Conservation (phyloP, 2,797 vertebrate genomes). For the Ataeniobius toweri region DNA sequence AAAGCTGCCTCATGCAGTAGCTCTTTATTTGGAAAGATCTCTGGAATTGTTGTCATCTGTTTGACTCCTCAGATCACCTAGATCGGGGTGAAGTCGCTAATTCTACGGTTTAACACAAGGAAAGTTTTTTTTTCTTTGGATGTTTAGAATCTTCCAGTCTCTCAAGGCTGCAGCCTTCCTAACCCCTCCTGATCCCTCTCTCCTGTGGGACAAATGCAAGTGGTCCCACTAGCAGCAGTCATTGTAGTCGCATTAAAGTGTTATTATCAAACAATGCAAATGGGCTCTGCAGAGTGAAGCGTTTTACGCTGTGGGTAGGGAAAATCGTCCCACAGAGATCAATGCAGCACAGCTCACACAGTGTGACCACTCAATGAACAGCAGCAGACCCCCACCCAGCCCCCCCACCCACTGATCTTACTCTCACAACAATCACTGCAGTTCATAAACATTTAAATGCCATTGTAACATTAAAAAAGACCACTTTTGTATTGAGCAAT, state of each 20-base stretch:
- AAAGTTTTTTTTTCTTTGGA: not conserved
- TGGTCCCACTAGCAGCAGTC: conserved; percentile 32
- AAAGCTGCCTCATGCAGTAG: not conserved
- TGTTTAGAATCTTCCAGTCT: not conserved
- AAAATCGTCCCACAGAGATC: conserved; percentile 47
- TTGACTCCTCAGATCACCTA: not conserved
- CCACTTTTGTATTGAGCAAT: conserved; percentile 22
- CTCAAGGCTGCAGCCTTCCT: not conserved
- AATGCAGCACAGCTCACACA: conserved; percentile 46
- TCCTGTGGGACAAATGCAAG: conserved; percentile 33
- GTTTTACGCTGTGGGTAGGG: conserved; percentile 12
- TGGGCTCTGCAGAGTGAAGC: conserved; percentile 39
- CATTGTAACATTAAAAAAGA: conserved; percentile 17
- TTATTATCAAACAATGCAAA: conserved; percentile 51
- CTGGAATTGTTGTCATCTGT: not conserved
- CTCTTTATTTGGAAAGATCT: not conserved
- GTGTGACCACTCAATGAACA: conserved; percentile 21
- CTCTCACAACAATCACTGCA: not conserved
- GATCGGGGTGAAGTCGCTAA: not conserved
- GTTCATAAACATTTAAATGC: conserved; percentile 14
- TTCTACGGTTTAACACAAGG: not conserved
- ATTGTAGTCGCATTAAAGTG: conserved; percentile 44
- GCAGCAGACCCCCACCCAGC: not conserved
- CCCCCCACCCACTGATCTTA: not conserved
- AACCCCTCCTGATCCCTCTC: not conserved